Evolutionary conservation across 2,797 vertebrate species (phyloP), one percentile per base, ranked within the genome.

Genomic region (Emydoidea blandingii): DNA sequence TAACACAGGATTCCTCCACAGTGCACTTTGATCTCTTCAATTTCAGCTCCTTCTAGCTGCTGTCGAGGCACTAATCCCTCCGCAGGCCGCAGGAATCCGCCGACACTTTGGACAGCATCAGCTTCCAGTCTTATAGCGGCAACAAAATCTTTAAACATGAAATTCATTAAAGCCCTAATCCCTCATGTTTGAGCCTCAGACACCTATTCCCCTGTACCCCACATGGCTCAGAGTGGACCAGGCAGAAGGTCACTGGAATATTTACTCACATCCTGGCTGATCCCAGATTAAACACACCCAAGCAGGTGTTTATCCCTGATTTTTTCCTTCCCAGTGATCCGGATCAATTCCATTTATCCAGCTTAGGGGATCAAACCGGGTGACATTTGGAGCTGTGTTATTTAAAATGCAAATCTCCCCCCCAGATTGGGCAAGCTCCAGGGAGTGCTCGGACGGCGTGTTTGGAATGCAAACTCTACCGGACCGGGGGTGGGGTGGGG

Each of bases 371-470:
- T 97, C 88, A 96, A 92, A 96, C 95, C 57, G 90, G 94, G 93
- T 91, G 95, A 97, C 92, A 96, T 94, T 86, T 90, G 88, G 95
- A 96, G 53, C 82, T 80, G 50, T 93, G 78, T 96, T 93, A 78
- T 88, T 81, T 97, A 94, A 96, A 97, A 97, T 97, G 96, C 95
- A 96, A 97, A 97, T 97, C 91, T n/a, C 84, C 92, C 76, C 93
- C 23, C 92, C 65, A 83, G 83, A 88, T 76, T 53, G 88, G 96
- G 87, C 83, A 95, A 78, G 87, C 96, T 95, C 91, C 25, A 56
- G 97, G 95, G 97, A 96, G 87, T 95, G 89, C 83, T 2, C 0
- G 34, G 95, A 95, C 34, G 62, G 95, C 87, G 94, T 59, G 84
- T 89, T 90, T 79, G n/a, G 86, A 93, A 96, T 65, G 44, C 6